phyloP scores from a whole-genome alignment of 2,113 vertebrate species.

The Orcinus orca region DNA sequence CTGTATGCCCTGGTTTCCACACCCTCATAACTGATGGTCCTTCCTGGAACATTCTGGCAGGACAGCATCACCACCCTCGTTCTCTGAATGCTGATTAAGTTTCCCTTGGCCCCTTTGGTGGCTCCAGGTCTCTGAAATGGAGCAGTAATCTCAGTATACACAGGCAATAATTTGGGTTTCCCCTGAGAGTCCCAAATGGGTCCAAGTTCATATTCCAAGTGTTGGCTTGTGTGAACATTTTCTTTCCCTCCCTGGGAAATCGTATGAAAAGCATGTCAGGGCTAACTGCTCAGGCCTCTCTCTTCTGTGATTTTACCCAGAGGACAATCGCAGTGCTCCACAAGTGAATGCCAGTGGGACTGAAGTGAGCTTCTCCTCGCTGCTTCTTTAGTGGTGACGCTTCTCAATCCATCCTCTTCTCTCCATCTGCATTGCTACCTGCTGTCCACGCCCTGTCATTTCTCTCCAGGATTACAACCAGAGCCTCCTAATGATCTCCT shows the following conservation, averaged over 20 bases:
- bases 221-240: not conserved
- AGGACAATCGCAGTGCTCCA: not conserved
- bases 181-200: not conserved
- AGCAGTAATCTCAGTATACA: not conserved
- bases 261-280: constrained; percentile 10
- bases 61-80: not conserved
- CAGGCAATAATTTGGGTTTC: not conserved
- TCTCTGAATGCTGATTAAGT: not conserved
- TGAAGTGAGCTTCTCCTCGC: accelerated
- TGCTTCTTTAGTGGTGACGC: not conserved
- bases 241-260: not conserved
- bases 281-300: not conserved
- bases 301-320: not conserved
- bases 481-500: not conserved
- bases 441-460: not conserved
- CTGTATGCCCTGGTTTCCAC: not conserved
- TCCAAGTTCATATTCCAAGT: not conserved
- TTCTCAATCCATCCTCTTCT: not conserved
- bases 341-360: not conserved
- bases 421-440: not conserved
- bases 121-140: not conserved
- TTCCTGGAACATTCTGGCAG: not conserved
- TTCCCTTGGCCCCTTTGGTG: not conserved
- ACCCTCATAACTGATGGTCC: not conserved
- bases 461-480: not conserved